Percentiles rank a stretch among this genome's conserved stretches.
phyloP scores from a whole-genome alignment of 2,888 invertebrate genomes.

The Dynastes grantii region DNA sequence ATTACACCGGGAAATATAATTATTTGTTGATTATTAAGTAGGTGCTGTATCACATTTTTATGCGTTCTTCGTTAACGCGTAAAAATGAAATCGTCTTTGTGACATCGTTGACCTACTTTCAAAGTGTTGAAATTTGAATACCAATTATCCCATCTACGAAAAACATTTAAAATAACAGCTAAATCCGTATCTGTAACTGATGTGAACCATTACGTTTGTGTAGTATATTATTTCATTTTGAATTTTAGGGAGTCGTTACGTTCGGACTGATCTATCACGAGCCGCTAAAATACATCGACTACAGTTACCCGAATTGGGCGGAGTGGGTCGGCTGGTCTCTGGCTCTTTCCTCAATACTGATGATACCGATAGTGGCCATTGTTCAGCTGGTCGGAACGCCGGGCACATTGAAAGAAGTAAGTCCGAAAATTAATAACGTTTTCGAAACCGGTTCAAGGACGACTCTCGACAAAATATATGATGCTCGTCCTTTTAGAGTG shows the following conservation, averaged over 20 bases:
- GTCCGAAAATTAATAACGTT: conserved; percentile 48
- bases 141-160: too few relatives aligned
- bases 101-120: too few relatives aligned
- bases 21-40: too few relatives aligned
- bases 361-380: conserved; percentile 81
- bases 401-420: conserved; percentile 80
- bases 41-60: too few relatives aligned
- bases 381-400: conserved; percentile 77
- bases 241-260: conserved; percentile 76
- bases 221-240: conserved; percentile 36
- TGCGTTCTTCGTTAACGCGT: too few relatives aligned
- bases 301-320: conserved; percentile 82
- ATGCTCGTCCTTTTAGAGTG: neutral
- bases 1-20: too few relatives aligned
- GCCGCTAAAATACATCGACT: conserved; percentile 79
- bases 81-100: too few relatives aligned
- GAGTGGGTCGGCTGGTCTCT: conserved; percentile 81
- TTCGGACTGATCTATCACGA: conserved; percentile 79
- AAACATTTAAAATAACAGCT: too few relatives aligned
- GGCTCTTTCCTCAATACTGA: conserved; percentile 82
- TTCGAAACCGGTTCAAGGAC: conserved; percentile 25
- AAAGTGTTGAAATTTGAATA: too few relatives aligned
- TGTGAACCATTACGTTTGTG: too few relatives aligned
- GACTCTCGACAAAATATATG: conserved; percentile 3
- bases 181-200: too few relatives aligned